These are phyloP conservation scores for Microctonus aethiopoides DNA, from an alignment of 2,888 invertebrate genomes.

Conservation along the genomic window DNA sequence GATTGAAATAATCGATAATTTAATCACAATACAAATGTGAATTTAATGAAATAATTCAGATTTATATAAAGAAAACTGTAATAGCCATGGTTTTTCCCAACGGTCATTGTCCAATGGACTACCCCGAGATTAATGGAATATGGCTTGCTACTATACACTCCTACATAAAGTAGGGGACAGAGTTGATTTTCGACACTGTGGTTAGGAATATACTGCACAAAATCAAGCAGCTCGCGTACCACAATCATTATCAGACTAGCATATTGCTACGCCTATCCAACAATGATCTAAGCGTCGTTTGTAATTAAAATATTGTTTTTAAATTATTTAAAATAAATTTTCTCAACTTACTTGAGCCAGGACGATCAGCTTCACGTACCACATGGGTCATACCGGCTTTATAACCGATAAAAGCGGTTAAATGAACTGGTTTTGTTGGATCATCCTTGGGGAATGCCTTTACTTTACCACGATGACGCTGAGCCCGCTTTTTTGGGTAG, in stretches of 20 bases:
- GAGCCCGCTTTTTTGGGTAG: slow-evolving; percentile 97
- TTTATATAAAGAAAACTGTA: slow-evolving; percentile 60
- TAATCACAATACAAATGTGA: too few relatives aligned
- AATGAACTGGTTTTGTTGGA: slow-evolving; percentile 92
- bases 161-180: slow-evolving; percentile 68
- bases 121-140: slow-evolving; percentile 81
- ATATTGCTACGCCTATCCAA: slow-evolving; percentile 50
- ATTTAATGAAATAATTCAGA: slow-evolving; percentile 8
- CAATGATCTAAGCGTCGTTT: slow-evolving; percentile 49
- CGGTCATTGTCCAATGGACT: slow-evolving; percentile 77
- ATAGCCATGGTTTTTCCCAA: slow-evolving; percentile 78
- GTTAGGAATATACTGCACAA: slow-evolving; percentile 70
- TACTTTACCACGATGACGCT: slow-evolving; percentile 97
- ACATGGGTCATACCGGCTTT: slow-evolving; percentile 99
- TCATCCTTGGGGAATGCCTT: slow-evolving; percentile 99
- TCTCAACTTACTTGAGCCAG: slow-evolving; percentile 92
- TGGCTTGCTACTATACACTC: slow-evolving; percentile 72
- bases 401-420: slow-evolving; percentile 97
- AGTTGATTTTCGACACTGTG: slow-evolving; percentile 75
- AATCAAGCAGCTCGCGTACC: slow-evolving; percentile 62
- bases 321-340: not conserved
- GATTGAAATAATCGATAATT: too few relatives aligned
- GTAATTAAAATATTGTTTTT: not conserved
- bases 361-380: slow-evolving; percentile 97
- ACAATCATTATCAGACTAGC: slow-evolving; percentile 52